Conservation (phyloP, 2,113 vertebrate genomes). For the Microtus montanus region DNA sequence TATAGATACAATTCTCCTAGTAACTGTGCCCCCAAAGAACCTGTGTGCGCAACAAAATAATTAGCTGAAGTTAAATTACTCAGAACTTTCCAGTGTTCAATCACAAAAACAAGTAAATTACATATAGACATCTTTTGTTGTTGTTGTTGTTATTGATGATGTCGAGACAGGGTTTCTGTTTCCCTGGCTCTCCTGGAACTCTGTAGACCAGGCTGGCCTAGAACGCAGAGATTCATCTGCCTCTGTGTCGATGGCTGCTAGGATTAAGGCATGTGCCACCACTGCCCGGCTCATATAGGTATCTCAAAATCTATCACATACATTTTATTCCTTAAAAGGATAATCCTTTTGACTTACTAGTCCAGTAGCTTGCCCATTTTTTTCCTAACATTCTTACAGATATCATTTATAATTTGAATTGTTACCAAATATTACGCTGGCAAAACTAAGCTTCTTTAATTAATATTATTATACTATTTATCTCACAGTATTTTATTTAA, state of each 20-base stretch:
- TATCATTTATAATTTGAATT: neutral
- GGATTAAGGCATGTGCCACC: no score
- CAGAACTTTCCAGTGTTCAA: neutral
- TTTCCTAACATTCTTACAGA: neutral
- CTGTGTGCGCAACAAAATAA: neutral
- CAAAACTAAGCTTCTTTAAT: conserved; percentile 27
- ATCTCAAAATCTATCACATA: conserved; percentile 17
- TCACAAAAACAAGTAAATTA: neutral
- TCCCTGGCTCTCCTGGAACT: no score
- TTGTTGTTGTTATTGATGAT: no score
- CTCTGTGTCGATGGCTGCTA: no score
- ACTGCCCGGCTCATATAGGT: neutral
- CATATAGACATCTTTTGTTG: neutral
- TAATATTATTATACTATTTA: neutral
- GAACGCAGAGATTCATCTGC: no score
- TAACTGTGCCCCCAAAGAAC: neutral
- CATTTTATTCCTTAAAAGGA: conserved; percentile 17
- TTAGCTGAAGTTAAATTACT: neutral
- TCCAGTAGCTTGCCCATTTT: neutral
- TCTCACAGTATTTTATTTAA: conserved; percentile 11
- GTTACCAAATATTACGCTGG: neutral
- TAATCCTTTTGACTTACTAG: neutral
- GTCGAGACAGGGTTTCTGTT: no score
- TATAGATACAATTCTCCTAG: neutral
- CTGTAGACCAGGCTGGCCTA: no score